Evolutionary conservation across 2,113 vertebrate species (phyloP), one percentile per base, ranked within the genome.

Genomic region (Danionella cerebrum): DNA sequence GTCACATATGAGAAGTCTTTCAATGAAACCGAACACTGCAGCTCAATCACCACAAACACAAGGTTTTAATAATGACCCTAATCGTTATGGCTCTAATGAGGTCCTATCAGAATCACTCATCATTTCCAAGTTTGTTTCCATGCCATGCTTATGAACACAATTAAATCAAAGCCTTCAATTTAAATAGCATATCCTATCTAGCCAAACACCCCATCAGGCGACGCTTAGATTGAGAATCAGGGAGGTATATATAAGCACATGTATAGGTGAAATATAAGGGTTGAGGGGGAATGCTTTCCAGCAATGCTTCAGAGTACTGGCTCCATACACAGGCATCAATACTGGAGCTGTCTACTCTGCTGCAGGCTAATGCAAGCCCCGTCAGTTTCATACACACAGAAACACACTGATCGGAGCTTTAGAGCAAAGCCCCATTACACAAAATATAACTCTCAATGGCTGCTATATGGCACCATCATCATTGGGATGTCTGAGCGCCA

Each of bases 111-210:
- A 44, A 54, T 55, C 21, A 68, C 62, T 63, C 50, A 54, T 66
- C 14, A 39, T 54, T 52, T 53, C 52, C 19, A 35, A 59, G 54
- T 44, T 27, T 59, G 45, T 48, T 72, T 42, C 22, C 44, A 39
- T 51, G 53, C 27, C 70, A 66, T 44, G 52, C 25, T 71, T 59
- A 50, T 39, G 47, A 52, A 62, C 36, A 62, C 67, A 62, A 52
- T 69, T 69, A 51, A 52, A 62, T 62, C 57, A 69, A 29, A 42
- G 47, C 57, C 31, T 48, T 47, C 18, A 63, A 63, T 69, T 51
- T 69, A 35, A 58, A 60, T 51, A 29, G 39, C 42, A 60, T 41
- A 60, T 68, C 31, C 25, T 63, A 48, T 63, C 59, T 47, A 60
- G 5, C 14, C 38, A 60, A 27, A 60, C 18, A 63, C 16, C 4